Percentiles rank a stretch among this genome's conserved stretches.
Conservation (phyloP, 2,797 vertebrate species). For the Ateles fusciceps region DNA sequence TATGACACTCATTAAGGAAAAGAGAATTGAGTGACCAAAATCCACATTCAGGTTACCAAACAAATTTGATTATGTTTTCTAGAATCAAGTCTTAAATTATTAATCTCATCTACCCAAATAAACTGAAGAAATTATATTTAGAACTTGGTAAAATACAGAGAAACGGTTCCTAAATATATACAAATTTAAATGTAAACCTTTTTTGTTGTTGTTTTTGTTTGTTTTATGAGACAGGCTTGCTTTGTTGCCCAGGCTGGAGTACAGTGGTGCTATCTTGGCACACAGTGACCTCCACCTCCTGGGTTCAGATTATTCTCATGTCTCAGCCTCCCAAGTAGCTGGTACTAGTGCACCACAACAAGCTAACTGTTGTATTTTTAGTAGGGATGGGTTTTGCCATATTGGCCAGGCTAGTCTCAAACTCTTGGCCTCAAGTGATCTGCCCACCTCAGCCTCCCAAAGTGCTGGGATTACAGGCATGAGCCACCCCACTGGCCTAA, state of each 20-base stretch:
- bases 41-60: background rate
- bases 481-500: background rate
- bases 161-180: background rate
- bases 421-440: background rate
- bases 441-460: background rate
- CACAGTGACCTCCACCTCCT: background rate
- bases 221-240: background rate
- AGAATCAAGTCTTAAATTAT: background rate
- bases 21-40: background rate
- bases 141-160: background rate
- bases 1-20: background rate
- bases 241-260: background rate
- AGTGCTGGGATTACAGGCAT: background rate
- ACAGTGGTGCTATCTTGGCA: background rate
- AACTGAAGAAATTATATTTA: background rate
- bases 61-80: background rate
- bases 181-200: background rate
- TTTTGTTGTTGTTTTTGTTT: background rate
- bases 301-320: background rate
- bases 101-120: background rate
- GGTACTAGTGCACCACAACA: background rate
- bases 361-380: background rate
- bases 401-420: background rate
- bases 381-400: background rate
- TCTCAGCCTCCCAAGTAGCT: background rate